Conservation (phyloP, 1,140 invertebrate genomes). For the Potamilus streckersoni region DNA sequence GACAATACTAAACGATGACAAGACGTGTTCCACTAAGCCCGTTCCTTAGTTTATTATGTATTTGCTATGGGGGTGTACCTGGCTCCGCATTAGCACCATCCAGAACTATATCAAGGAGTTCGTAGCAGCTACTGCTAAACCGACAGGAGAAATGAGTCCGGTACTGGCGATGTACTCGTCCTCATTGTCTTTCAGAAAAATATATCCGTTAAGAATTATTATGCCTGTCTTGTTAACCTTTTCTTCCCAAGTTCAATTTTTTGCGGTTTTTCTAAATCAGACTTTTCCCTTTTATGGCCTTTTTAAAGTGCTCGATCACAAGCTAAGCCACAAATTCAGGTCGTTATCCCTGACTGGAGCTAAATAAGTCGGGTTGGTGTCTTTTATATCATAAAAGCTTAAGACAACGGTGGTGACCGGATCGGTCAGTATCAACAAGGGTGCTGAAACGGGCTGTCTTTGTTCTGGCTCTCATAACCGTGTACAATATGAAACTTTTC, state of each 20-base stretch:
- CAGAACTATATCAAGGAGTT: too few relatives aligned
- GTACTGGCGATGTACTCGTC: constrained; percentile 2
- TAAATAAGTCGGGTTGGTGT: constrained; percentile 12
- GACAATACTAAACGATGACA: too few relatives aligned
- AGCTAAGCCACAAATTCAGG: constrained; percentile 7
- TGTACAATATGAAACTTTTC: too few relatives aligned
- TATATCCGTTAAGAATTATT: constrained; percentile 10
- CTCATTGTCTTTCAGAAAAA: constrained; percentile 15
- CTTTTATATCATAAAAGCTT: constrained; percentile 8
- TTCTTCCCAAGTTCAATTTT: background rate
- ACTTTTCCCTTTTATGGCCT: background rate
- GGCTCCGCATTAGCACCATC: too few relatives aligned
- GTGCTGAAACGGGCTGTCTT: background rate
- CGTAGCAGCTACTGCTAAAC: too few relatives aligned
- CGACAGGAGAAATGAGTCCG: too few relatives aligned
- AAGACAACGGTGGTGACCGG: constrained; percentile 26
- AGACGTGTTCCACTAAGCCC: too few relatives aligned
- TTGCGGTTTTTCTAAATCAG: background rate
- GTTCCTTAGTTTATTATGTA: too few relatives aligned
- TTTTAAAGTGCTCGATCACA: constrained; percentile 11
- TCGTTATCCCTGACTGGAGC: constrained; percentile 19
- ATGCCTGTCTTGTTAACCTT: constrained; percentile 14
- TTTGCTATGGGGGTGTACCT: too few relatives aligned
- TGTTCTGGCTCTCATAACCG: too few relatives aligned
- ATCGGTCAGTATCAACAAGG: constrained; percentile 18